Evolutionary conservation across 2,888 invertebrate genomes (phyloP), one percentile per base, ranked within the genome.

Genomic region (Caenorhabditis becei): DNA sequence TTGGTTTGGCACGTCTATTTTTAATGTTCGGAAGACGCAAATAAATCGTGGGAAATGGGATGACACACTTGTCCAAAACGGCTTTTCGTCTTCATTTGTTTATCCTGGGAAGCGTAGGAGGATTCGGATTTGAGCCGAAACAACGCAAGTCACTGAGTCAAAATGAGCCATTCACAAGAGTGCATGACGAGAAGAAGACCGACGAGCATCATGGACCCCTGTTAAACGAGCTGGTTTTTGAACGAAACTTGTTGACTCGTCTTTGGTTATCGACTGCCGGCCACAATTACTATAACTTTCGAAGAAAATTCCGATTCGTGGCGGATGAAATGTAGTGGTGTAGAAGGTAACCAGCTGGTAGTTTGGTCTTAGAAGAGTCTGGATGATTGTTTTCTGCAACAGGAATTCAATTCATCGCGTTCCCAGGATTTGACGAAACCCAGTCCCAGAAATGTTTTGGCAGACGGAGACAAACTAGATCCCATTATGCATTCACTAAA

Each of bases 11-110:
- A 37, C 54, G 65, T 49, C 72, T 74, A 74, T 74, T 74, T 66
- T 51, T n/a, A 75, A 66, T 59, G 75, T 75, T 75, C 66, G 20
- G 44, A 51, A 66, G 75, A 66, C 75, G 58, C 10, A 75, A 75
- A 75, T 75, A 75, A 47, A 66, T 32, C 47, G 66, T 75, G 75
- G 54, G 66, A 75, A 75, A 61, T 59, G 16, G 20, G 66, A 61
- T 66, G 66, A 75, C 66, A 75, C 75, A 75, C 66, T 66, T 66
- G 66, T 2, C 28, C 49, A 23, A 66, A 53, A 75, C n/a, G 59
- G 59, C 66, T 59, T 61, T 61, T 75, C 44, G 58, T 53, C 61
- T 32, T 53, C 37, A 35, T 58, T 23, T 47, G 28, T 65, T 47
- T 58, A 32, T 44, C 47, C 26, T n/a, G 47, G 26, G 20, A 32